A percentile compares a stretch with the other conserved stretches of the same genome.
These are phyloP conservation scores for Corythaixoides concolor DNA, from an alignment of 2,113 vertebrate genomes.

Conservation along the genomic window DNA sequence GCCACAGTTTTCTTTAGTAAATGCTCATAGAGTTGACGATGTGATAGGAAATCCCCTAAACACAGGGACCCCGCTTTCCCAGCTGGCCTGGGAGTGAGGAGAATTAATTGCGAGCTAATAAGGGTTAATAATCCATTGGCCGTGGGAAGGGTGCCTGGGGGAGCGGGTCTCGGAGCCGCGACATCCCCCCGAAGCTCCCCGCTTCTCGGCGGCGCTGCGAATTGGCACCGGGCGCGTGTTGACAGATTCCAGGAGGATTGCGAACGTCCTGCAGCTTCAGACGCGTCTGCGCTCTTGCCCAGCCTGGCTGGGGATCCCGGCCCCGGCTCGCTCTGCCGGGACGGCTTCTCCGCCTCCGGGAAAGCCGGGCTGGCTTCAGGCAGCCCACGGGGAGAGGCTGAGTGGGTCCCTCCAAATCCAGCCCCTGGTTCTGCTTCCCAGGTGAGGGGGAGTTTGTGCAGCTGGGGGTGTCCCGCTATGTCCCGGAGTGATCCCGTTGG, in stretches of 20 bases:
- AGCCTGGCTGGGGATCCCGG: not conserved
- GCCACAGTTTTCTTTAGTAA: fast-evolving
- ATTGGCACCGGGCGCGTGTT: not conserved
- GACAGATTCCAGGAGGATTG: conserved; percentile 36
- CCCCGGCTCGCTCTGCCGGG: not conserved
- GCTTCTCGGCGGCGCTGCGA: not conserved
- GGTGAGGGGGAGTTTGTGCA: fast-evolving
- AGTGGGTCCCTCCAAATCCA: not conserved
- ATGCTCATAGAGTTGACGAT: not conserved
- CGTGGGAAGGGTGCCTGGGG: not conserved
- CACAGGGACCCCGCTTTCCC: fast-evolving
- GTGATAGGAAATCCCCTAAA: fast-evolving
- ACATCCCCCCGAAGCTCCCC: not conserved
- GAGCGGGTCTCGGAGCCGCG: not conserved
- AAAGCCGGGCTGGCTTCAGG: not conserved
- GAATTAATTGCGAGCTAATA: not conserved
- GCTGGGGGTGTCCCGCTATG: fast-evolving
- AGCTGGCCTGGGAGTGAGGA: fast-evolving
- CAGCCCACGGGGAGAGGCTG: not conserved
- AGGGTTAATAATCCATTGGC: not conserved
- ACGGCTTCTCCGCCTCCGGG: not conserved
- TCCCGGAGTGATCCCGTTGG: not conserved
- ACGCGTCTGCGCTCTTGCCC: not conserved
- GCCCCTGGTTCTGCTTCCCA: too few relatives aligned
- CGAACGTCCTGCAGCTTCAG: conserved; percentile 6